Percentiles rank a stretch among this genome's conserved stretches.
These are phyloP conservation scores for Helicorthomorpha holstii DNA, from an alignment of 1,140 invertebrate genomes.

Conservation along the genomic window DNA sequence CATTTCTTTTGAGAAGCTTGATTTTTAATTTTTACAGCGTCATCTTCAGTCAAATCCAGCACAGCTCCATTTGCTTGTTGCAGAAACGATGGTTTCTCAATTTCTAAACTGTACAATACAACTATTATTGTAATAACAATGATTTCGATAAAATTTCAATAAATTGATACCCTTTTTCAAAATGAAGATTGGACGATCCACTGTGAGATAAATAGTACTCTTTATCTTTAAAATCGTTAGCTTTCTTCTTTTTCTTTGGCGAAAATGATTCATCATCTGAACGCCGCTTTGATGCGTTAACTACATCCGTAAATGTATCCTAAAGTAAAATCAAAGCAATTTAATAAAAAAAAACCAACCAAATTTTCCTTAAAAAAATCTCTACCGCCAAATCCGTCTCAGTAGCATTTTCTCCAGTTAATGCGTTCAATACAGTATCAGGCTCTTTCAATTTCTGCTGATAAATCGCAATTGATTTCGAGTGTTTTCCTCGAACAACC, in stretches of 20 bases:
- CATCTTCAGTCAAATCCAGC: conserved; percentile 64
- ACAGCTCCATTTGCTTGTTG: conserved; percentile 49
- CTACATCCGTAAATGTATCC: conserved; percentile 15
- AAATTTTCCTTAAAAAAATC: conserved; percentile 38
- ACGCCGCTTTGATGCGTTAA: conserved; percentile 16
- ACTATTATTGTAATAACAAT: no score
- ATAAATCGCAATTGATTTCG: conserved; percentile 14
- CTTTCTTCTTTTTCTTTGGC: conserved; percentile 16
- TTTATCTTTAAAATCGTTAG: conserved; percentile 34
- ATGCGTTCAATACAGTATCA: no score
- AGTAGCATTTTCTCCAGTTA: no score
- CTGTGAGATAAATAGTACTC: conserved; percentile 76
- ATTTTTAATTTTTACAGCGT: conserved; percentile 40
- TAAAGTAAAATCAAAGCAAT: no score
- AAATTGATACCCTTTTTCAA: conserved; percentile 57
- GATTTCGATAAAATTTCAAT: no score
- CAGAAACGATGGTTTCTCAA: conserved; percentile 51
- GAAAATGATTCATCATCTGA: conserved; percentile 12
- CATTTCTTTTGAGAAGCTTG: conserved; percentile 46
- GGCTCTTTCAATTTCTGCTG: conserved; percentile 32
- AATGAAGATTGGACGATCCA: conserved; percentile 57
- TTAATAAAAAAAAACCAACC: conserved; percentile 30
- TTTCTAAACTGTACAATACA: no score
- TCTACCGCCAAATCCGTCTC: no score
- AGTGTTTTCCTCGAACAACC: conserved; percentile 28